Percentiles rank a stretch among this genome's conserved stretches.
Evolutionary conservation across 2,113 vertebrate genomes (phyloP).

Genomic region (Edolisoma coerulescens): DNA sequence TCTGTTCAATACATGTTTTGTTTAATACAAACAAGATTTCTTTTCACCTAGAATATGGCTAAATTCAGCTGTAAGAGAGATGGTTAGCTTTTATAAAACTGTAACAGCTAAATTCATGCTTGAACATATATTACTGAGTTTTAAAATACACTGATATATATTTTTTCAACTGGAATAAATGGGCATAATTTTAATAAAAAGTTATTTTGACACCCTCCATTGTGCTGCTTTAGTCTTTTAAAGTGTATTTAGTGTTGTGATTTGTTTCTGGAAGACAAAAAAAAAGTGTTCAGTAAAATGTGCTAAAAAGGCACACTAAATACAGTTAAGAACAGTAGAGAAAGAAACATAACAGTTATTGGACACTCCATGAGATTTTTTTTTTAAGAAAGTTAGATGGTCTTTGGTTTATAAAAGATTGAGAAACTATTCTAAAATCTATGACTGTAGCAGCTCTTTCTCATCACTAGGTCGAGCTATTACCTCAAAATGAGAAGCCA

Average conservation of each 20-base stretch:
- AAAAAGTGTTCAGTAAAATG: background rate
- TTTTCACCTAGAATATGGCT: background rate
- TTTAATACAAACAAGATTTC: background rate
- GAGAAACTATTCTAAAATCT: background rate
- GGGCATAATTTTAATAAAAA: background rate
- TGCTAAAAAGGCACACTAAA: background rate
- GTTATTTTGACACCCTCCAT: background rate
- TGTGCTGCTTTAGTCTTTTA: background rate
- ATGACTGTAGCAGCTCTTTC: background rate
- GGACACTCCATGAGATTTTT: background rate
- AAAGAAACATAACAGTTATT: background rate
- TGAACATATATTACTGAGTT: background rate
- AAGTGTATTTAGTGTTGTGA: background rate
- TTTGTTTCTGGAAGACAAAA: background rate
- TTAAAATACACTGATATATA: background rate
- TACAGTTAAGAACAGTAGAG: background rate
- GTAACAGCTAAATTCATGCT: background rate
- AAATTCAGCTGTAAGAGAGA: background rate
- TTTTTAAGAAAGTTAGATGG: background rate
- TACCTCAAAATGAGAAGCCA: background rate
- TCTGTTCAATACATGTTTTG: background rate
- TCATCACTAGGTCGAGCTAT: conserved; percentile 55
- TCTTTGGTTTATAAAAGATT: background rate
- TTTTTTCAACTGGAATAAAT: background rate
- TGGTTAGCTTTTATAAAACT: background rate